Evolutionary conservation across 2,113 vertebrate species (phyloP).

Genomic region (Neolamprologus toae): DNA sequence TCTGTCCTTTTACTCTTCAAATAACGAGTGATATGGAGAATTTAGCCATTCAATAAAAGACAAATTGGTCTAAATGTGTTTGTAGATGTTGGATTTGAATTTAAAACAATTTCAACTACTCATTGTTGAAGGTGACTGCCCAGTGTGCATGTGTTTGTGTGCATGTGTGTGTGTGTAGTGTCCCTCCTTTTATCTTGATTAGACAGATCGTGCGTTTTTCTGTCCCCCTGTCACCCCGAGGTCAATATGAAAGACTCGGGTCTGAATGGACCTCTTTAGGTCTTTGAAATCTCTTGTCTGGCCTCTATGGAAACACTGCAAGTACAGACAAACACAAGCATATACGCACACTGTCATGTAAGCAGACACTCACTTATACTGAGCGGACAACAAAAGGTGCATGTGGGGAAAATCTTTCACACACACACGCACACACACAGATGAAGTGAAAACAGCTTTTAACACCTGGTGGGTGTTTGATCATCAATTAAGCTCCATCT

Average conservation of each 20-base stretch:
- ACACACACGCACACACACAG: background rate
- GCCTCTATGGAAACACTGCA: slow-evolving; percentile 22
- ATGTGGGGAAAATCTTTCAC: slow-evolving; percentile 20
- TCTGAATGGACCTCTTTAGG: slow-evolving; percentile 61
- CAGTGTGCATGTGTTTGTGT: background rate
- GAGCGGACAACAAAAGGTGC: slow-evolving; percentile 14
- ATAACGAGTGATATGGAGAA: background rate
- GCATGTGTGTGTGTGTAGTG: background rate
- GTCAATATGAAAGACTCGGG: slow-evolving; percentile 70
- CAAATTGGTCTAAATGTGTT: background rate
- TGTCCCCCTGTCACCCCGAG: slow-evolving; percentile 43
- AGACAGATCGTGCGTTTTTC: slow-evolving; percentile 20
- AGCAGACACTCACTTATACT: background rate
- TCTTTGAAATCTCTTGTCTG: slow-evolving; percentile 50
- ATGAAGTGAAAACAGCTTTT: slow-evolving; percentile 49
- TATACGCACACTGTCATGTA: background rate
- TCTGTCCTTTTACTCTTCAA: background rate
- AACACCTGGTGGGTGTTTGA: slow-evolving; percentile 70
- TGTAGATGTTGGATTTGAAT: slow-evolving; percentile 26
- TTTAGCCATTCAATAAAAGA: background rate
- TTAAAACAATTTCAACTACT: slow-evolving; percentile 11
- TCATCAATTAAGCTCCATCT: slow-evolving; percentile 65
- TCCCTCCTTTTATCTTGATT: slow-evolving; percentile 57
- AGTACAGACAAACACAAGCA: background rate
- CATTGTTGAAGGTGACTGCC: slow-evolving; percentile 12